Conservation (phyloP, 2,797 vertebrate species). For the Fringilla coelebs region DNA sequence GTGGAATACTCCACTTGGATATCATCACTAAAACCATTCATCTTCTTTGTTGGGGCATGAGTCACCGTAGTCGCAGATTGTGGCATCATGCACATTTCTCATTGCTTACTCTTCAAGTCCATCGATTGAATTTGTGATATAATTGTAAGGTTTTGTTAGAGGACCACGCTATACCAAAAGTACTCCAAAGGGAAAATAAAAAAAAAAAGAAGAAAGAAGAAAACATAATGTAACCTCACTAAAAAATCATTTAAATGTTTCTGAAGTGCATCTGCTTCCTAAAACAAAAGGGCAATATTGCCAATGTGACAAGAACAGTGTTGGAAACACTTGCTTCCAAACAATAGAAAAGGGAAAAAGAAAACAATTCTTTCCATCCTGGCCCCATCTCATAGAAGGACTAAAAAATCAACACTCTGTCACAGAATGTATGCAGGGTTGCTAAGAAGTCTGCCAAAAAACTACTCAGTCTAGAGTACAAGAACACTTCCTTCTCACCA, state of each 20-base stretch:
- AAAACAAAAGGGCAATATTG: neutral
- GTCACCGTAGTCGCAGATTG: neutral
- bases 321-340: neutral
- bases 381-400: neutral
- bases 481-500: neutral
- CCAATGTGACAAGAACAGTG: neutral
- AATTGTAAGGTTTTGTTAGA: neutral
- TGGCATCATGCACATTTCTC: neutral
- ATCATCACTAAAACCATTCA: neutral
- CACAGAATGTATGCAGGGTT: neutral
- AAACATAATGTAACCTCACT: neutral
- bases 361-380: neutral
- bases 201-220: neutral
- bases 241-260: neutral
- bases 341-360: neutral
- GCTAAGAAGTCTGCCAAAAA: conserved; percentile 23
- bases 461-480: neutral
- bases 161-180: neutral
- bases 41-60: conserved; percentile 17
- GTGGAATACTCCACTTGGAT: neutral
- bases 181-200: neutral
- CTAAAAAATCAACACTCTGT: conserved; percentile 5
- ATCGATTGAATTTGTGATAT: neutral
- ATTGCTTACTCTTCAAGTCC: conserved; percentile 3
- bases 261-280: neutral